Base-by-base conservation (phyloP, 2,113 vertebrate species). In the Ceyx margarethae region DNA sequence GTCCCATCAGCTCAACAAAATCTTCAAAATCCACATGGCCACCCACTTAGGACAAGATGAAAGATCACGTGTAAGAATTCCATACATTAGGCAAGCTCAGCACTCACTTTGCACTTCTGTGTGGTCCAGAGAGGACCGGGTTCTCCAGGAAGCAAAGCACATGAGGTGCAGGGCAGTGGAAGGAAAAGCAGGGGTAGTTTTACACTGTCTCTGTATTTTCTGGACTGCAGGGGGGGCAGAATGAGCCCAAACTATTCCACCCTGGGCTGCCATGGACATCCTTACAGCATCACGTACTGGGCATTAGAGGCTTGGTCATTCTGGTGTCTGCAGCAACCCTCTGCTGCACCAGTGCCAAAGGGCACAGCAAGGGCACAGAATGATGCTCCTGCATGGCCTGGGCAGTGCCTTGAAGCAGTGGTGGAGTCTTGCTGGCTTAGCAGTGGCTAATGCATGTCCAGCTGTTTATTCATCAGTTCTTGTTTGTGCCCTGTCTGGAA, bases 11-110 rank as follows among this genome's bases (percentile, higher is more conserved):
- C 89, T 99, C 99, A 91, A 99, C 99, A 96, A 99, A 99, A 96
- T 99, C 99, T 96, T 99, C 99, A 95, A 99, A 99, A 96, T 99
- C 99, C 92, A 99, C 99, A 51, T 99, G 99, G 95, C 99, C 99
- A 51, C 99, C 99, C 98, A 99, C 99, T 99, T 95, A 73, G 92
- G 82, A 97, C 45, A 87, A 87, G 86, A 86, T 6, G 84, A 91
- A 94, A 96, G 56, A 93, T 13, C 2, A 5, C 14, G n/a, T 68
- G 75, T 96, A 66, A 95, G 89, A 71, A 58, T 25, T 74, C 72
- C 13, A 2, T 31, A 43, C 0, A 0, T 72, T 40, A 92, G 45
- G 54, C 74, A 84, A 76, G 50, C 58, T 28, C 20, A 82, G 75
- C 56, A 65, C 31, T 42, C 54, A 50, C 26, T 71, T 57, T 72